Percentiles rank a stretch among this genome's conserved stretches.
Evolutionary conservation across 2,888 invertebrate genomes (phyloP).

Genomic region (Caenorhabditis panamensis): DNA sequence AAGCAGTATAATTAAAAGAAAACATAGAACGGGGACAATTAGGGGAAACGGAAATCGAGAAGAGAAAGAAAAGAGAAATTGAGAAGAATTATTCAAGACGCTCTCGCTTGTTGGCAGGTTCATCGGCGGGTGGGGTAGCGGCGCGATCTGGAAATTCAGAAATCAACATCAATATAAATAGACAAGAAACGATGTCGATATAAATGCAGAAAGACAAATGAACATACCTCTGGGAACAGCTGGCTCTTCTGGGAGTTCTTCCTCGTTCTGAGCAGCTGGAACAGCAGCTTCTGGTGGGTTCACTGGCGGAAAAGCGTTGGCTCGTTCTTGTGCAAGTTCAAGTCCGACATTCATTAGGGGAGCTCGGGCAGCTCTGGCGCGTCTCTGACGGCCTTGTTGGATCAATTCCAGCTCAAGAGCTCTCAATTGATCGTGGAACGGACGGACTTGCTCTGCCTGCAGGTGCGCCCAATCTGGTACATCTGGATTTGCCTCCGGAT

Average conservation of each 20-base stretch:
- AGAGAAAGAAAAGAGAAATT: too few relatives aligned
- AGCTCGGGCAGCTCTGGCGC: slow-evolving; percentile 19
- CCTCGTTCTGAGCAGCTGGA: background rate
- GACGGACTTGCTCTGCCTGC: slow-evolving; percentile 11
- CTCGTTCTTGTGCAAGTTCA: background rate
- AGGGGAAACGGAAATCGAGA: too few relatives aligned
- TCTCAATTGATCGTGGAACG: slow-evolving; percentile 5
- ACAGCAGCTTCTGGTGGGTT: slow-evolving; percentile 1
- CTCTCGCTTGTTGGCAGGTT: background rate
- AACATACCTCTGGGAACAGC: slow-evolving; percentile 1
- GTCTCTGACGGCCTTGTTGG: slow-evolving; percentile 15
- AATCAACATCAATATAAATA: background rate
- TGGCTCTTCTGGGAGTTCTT: slow-evolving; percentile 18
- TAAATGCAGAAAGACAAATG: too few relatives aligned
- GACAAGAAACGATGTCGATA: background rate
- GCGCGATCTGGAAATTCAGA: background rate
- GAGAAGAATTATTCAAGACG: background rate
- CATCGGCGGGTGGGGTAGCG: background rate
- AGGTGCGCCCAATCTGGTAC: slow-evolving; percentile 14
- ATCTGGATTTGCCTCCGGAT: slow-evolving; percentile 6
- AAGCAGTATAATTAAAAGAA: background rate
- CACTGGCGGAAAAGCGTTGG: background rate
- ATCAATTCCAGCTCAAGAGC: slow-evolving; percentile 28
- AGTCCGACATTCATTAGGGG: too few relatives aligned
- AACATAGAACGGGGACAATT: background rate